Evolutionary conservation across 2,797 vertebrate genomes (phyloP), one percentile per base, ranked within the genome.

Genomic region (Channallabes apus): DNA sequence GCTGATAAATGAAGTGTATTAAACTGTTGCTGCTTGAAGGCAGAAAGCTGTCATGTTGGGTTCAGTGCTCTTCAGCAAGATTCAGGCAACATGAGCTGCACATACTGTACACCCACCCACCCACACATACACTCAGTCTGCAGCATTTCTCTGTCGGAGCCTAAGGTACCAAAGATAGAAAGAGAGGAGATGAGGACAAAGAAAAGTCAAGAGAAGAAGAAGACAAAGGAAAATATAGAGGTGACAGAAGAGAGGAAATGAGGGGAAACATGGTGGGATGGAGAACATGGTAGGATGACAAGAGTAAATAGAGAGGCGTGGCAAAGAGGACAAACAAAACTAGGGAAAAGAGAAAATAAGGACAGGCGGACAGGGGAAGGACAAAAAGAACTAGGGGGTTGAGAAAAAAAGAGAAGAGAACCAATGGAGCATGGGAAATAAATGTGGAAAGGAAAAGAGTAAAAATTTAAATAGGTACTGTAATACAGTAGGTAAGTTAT

Each of bases 1-100:
- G 72, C 41, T 84, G 85, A 79, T 86, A 85, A 87, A 82, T 84
- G 80, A 87, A 71, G 35, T 82, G 79, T 79, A 77, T 82, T 75
- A 82, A 80, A 85, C 67, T 78, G 84, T 78, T 81, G 83, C 81
- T 82, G 62, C 76, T 83, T 82, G 35, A 64, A 75, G 61, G 61
- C 82, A 64, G 29, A 65, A 67, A 82, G 27, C 80, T 79, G 64
- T 82, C 79, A 56, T 76, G 54, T 65, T 84, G 80, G 64, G 80
- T 62, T 87, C 78, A 73, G 81, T 67, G 64, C 41, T 87, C 32
- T 54, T 84, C 78, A 84, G 64, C 65, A 71, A 75, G 65, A 89
- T 84, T 75, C 62, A 58, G 72, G 61, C 56, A 75, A 76, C 59
- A 86, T 61, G 32, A 84, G 35, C 14, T 54, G 38, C 58, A 86